Percentiles rank a stretch among this genome's conserved stretches.
Evolutionary conservation across 2,113 vertebrate species (phyloP).

Genomic region (Indri indri): DNA sequence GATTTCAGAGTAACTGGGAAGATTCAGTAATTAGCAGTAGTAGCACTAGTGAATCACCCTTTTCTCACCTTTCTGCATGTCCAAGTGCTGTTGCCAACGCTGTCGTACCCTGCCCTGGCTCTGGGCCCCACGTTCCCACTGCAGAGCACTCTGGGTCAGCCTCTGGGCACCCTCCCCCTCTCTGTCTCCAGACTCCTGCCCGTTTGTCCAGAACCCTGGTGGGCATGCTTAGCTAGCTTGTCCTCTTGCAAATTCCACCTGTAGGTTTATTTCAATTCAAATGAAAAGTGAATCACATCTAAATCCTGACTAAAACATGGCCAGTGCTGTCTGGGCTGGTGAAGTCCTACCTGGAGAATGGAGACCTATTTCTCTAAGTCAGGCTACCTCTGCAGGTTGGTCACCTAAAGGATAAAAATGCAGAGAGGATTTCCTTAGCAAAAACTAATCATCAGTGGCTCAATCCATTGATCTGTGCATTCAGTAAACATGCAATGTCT

Average conservation of each 20-base stretch:
- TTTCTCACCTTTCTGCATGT: neutral
- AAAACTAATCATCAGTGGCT: neutral
- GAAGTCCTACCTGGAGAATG: neutral
- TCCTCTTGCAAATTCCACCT: neutral
- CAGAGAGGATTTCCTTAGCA: neutral
- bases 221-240: neutral
- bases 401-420: neutral
- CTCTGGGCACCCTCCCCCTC: neutral
- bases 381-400: neutral
- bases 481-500: neutral
- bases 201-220: neutral
- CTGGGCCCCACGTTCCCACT: neutral
- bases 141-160: neutral
- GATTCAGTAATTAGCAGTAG: constrained; percentile 17
- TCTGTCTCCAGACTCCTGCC: neutral
- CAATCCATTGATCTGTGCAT: neutral
- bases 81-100: neutral
- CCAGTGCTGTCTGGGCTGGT: neutral
- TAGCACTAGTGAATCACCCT: neutral
- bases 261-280: constrained; percentile 34
- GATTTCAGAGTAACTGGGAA: constrained; percentile 20
- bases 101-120: neutral
- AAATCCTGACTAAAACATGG: constrained; percentile 33
- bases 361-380: neutral
- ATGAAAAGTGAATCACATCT: neutral